phyloP scores from a whole-genome alignment of 2,888 invertebrate species.

The Apamea monoglypha region DNA sequence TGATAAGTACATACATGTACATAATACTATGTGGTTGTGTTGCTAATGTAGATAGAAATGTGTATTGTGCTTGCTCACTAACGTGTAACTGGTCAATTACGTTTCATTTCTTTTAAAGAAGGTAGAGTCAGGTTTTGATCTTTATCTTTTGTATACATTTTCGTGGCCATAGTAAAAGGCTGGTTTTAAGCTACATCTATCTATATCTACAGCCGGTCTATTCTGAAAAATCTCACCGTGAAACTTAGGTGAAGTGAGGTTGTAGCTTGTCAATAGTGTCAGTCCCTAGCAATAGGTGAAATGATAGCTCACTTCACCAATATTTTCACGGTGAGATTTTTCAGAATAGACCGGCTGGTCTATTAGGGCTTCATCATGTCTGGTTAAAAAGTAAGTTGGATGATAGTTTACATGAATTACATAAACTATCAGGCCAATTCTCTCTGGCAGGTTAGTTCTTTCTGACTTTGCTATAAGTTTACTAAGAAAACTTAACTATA shows the following conservation, averaged over 20 bases:
- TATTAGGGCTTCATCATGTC: not conserved
- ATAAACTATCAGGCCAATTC: too few relatives aligned
- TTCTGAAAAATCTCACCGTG: too few relatives aligned
- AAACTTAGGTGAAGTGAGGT: too few relatives aligned
- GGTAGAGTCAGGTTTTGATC: not conserved
- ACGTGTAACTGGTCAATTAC: constrained; percentile 44
- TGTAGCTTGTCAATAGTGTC: too few relatives aligned
- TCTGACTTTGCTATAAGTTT: not conserved
- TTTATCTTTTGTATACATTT: not conserved
- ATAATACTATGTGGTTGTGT: constrained; percentile 60
- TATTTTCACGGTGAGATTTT: not conserved
- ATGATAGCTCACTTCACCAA: not conserved
- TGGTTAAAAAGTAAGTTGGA: not conserved
- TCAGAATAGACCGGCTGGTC: not conserved
- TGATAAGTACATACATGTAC: constrained; percentile 52
- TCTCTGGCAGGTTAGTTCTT: not conserved
- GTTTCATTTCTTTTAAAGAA: constrained; percentile 29
- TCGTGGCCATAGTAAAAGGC: not conserved
- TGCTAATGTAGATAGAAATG: constrained; percentile 56
- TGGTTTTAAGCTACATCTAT: not conserved
- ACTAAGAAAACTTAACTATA: too few relatives aligned
- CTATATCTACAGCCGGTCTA: too few relatives aligned
- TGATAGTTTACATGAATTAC: not conserved
- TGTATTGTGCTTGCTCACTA: constrained; percentile 50
- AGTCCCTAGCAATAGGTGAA: too few relatives aligned